These are phyloP conservation scores for Amiota mariae DNA, from an alignment of 2,888 invertebrate species.

Conservation along the genomic window DNA sequence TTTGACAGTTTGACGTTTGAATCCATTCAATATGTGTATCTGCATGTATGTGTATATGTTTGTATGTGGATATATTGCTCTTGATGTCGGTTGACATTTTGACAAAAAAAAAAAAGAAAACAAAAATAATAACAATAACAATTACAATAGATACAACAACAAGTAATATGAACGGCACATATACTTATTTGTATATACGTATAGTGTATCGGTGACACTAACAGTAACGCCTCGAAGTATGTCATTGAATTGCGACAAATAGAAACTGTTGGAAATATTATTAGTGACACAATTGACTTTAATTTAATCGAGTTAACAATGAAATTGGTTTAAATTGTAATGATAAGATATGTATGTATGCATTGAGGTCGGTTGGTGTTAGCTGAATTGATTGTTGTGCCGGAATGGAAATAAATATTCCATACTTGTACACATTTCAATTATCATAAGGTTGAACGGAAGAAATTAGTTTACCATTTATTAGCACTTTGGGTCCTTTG, in stretches of 20 bases:
- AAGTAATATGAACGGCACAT: too few relatives aligned
- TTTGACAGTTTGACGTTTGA: constrained; percentile 53
- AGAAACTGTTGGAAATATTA: not conserved
- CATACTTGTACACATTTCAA: not conserved
- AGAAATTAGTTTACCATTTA: too few relatives aligned
- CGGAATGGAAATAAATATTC: not conserved
- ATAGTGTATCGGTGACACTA: not conserved
- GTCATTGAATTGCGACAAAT: not conserved
- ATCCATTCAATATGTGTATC: constrained; percentile 23
- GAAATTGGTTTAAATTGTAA: not conserved
- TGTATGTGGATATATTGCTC: not conserved
- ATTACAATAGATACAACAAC: too few relatives aligned
- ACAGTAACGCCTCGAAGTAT: not conserved
- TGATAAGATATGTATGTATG: not conserved
- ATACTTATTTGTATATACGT: too few relatives aligned
- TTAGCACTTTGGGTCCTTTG: too few relatives aligned
- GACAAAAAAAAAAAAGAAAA: constrained; percentile 57
- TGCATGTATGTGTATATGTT: not conserved
- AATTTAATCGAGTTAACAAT: not conserved
- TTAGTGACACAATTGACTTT: not conserved
- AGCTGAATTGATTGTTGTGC: not conserved
- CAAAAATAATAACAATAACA: constrained; percentile 10
- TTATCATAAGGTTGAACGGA: too few relatives aligned
- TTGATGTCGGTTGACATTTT: constrained; percentile 51
- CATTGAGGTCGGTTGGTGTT: too few relatives aligned